Percentiles rank a stretch among this genome's conserved stretches.
Conservation (phyloP, 2,888 invertebrate genomes). For the Steromphala cineraria region DNA sequence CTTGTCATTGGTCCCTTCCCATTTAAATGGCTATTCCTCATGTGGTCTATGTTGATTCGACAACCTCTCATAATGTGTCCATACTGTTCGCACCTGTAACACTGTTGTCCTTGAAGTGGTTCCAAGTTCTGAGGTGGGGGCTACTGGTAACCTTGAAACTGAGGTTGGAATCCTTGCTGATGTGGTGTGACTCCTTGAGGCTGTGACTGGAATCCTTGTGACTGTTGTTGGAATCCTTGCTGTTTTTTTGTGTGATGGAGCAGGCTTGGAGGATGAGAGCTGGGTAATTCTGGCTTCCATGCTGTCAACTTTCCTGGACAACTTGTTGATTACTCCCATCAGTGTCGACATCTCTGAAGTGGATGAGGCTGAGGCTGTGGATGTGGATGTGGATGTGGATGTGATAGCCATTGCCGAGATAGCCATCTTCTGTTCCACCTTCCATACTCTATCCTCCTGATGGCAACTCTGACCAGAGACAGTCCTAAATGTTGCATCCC, state of each 20-base stretch:
- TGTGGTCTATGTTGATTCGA: background rate
- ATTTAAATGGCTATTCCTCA: background rate
- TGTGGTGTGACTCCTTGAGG: background rate
- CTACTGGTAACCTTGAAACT: too few species aligned
- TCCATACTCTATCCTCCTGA: too few species aligned
- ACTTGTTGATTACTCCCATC: background rate
- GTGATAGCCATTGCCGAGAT: too few species aligned
- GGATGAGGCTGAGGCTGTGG: background rate
- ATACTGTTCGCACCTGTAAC: conserved; percentile 7
- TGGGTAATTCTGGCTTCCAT: background rate
- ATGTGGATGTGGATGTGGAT: too few species aligned
- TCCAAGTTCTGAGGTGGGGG: too few species aligned
- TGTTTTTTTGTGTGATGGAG: background rate
- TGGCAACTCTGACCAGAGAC: too few species aligned
- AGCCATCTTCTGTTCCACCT: too few species aligned
- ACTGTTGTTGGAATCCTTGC: background rate
- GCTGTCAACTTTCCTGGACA: background rate
- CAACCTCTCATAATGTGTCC: background rate
- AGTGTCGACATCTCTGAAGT: background rate
- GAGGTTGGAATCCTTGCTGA: background rate
- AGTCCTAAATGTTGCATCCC: too few species aligned
- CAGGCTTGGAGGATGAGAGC: background rate
- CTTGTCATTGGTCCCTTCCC: background rate
- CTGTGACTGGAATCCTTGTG: background rate
- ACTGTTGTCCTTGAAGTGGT: background rate